A percentile compares a stretch with the other conserved stretches of the same genome.
phyloP scores from a whole-genome alignment of 2,113 vertebrate genomes.

The Acinonyx jubatus region DNA sequence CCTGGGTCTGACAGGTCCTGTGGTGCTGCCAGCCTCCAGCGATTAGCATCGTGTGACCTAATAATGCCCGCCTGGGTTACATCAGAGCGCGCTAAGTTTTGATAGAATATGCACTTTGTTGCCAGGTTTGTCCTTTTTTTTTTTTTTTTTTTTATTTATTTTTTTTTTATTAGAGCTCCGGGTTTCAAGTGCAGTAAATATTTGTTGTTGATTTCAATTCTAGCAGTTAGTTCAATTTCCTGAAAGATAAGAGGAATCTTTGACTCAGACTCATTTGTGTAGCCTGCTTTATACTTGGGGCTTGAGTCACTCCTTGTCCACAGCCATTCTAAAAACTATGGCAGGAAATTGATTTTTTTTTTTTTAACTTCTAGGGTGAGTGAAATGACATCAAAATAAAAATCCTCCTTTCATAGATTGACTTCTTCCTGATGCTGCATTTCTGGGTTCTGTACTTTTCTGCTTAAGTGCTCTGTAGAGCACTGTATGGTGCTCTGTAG shows the following conservation, averaged over 20 bases:
- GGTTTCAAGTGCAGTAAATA: slow-evolving; percentile 42
- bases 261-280: neutral
- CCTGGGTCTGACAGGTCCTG: neutral
- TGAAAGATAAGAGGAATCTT: slow-evolving; percentile 50
- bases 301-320: slow-evolving; percentile 15
- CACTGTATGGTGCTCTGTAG: neutral
- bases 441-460: neutral
- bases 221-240: slow-evolving; percentile 57
- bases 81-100: neutral
- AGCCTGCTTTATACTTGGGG: neutral
- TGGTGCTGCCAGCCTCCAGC: neutral
- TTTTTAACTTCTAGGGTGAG: neutral
- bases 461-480: neutral
- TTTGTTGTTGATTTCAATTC: slow-evolving; percentile 36
- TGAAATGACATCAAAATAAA: slow-evolving; percentile 22
- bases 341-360: slow-evolving; percentile 30
- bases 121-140: neutral
- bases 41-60: neutral
- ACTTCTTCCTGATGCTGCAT: neutral
- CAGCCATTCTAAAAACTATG: neutral
- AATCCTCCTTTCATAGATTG: neutral
- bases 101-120: neutral
- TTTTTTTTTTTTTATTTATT: neutral
- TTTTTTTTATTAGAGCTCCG: neutral
- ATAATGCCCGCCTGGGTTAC: rapidly evolving